Base-by-base conservation (phyloP, 2,888 invertebrate species). In the Ischnus inquisitorius region DNA sequence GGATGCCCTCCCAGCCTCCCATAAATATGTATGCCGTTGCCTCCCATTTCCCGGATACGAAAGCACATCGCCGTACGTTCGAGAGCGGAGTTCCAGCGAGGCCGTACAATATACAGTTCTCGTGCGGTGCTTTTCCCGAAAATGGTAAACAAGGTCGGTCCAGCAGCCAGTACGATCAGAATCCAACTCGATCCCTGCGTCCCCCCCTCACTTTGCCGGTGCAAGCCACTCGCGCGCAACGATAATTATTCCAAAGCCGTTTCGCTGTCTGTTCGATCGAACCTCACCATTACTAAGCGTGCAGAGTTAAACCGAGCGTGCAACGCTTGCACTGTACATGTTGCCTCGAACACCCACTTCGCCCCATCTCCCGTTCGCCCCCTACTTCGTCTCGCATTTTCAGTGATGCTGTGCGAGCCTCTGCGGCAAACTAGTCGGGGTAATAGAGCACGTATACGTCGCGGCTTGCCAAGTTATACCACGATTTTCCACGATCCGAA, bases 1-100 rank as follows among this genome's bases (percentile, higher is more conserved):
- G 82, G 39, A 54, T 77, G 57, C 57, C 25, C 83, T 75, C 67
- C 22, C 79, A 78, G 82, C 84, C 65, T 65, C 79, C 72, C 82
- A 85, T 85, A 87, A 88, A 89, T 88, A 87, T 87, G 86, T 86
- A 88, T 87, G 83, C 67, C 71, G 67, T 60, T 83, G 79, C 78
- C 74, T 85, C 67, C 83, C 85, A 86, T 88, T 87, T 85, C 68
- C 71, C 72, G 72, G 41, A 77, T 82, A 78, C 78, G 76, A 77
- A 80, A 83, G 79, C 83, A 57, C 57, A 80, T 72, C 71, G 79
- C 71, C 68, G 25, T 28, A 14, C 22, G 25, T 48, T 67, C 43
- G 62, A 74, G 74, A 71, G 71, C 57, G 57, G 62, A 34, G 39
- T 54, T 28, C 2, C 43, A 62, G 43, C 46, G 76, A 67, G 60